Evolutionary conservation across 1,140 invertebrate genomes (phyloP).

Genomic region (Drosophila pruinosa): DNA sequence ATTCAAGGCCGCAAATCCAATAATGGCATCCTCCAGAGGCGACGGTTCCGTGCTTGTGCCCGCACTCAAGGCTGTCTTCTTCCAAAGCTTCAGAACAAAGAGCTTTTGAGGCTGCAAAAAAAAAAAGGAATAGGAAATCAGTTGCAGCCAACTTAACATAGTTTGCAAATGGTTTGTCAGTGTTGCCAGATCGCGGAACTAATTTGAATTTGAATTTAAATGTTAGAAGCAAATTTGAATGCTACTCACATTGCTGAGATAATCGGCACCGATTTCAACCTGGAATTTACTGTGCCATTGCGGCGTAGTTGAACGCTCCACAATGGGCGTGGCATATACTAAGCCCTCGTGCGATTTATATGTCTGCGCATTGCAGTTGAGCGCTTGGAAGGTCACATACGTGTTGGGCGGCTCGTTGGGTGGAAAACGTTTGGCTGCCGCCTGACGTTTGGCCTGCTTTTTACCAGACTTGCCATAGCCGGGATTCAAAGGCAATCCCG

Average conservation of each 20-base stretch:
- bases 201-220: background rate
- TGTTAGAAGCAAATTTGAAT: too few species aligned
- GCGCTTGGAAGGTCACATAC: conserved; percentile 86
- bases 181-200: background rate
- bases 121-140: background rate
- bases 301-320: conserved; percentile 84
- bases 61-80: conserved; percentile 75
- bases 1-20: conserved; percentile 86
- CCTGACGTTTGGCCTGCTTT: conserved; percentile 62
- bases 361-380: conserved; percentile 48
- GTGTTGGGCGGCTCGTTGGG: conserved; percentile 84
- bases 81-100: conserved; percentile 86
- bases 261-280: conserved; percentile 83
- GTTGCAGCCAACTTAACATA: background rate
- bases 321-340: conserved; percentile 84
- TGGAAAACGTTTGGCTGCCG: conserved; percentile 55
- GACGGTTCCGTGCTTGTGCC: conserved; percentile 78
- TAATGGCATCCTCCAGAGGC: conserved; percentile 84
- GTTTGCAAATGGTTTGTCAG: background rate
- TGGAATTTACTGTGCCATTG: conserved; percentile 85
- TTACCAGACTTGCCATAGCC: conserved; percentile 69
- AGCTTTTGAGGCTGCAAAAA: conserved; percentile 84
- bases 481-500: conserved; percentile 84
- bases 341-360: conserved; percentile 80
- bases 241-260: conserved; percentile 84